phyloP scores from a whole-genome alignment of 2,888 invertebrate genomes.

The Acheta domesticus region DNA sequence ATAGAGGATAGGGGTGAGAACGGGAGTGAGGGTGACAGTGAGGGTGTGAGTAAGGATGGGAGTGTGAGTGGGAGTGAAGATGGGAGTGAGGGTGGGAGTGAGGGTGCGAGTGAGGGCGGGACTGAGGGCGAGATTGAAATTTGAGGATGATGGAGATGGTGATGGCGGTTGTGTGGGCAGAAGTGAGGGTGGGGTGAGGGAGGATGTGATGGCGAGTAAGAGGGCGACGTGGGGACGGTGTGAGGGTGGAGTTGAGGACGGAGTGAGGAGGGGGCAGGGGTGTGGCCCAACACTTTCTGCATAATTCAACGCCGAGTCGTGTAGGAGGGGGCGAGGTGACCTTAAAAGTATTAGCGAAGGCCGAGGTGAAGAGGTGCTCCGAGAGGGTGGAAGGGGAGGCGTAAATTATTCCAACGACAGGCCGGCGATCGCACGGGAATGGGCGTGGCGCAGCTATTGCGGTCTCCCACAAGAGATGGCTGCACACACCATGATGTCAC shows the following conservation, averaged over 20 bases:
- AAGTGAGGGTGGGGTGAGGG: background rate
- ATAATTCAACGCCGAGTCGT: background rate
- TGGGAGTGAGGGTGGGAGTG: too few relatives aligned
- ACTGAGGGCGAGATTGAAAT: too few relatives aligned
- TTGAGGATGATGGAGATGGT: too few relatives aligned
- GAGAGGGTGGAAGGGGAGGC: background rate
- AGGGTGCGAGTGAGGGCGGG: too few relatives aligned
- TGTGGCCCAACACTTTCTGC: background rate
- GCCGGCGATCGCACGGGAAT: background rate
- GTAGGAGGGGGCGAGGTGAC: background rate
- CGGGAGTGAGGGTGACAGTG: too few relatives aligned
- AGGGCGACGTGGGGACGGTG: background rate
- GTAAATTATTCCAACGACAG: conserved; percentile 2
- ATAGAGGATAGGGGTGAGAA: background rate
- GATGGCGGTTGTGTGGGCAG: background rate
- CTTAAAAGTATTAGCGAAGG: background rate
- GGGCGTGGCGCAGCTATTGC: background rate
- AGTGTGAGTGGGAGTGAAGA: too few relatives aligned
- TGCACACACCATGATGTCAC: too few relatives aligned
- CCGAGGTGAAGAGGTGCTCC: background rate
- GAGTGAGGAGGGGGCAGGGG: background rate
- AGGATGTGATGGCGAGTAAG: background rate
- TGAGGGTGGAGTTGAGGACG: too few relatives aligned
- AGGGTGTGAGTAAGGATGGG: too few relatives aligned
- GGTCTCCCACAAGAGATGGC: too few relatives aligned